phyloP scores from a whole-genome alignment of 2,113 vertebrate genomes.

The Ageneiosus marmoratus region DNA sequence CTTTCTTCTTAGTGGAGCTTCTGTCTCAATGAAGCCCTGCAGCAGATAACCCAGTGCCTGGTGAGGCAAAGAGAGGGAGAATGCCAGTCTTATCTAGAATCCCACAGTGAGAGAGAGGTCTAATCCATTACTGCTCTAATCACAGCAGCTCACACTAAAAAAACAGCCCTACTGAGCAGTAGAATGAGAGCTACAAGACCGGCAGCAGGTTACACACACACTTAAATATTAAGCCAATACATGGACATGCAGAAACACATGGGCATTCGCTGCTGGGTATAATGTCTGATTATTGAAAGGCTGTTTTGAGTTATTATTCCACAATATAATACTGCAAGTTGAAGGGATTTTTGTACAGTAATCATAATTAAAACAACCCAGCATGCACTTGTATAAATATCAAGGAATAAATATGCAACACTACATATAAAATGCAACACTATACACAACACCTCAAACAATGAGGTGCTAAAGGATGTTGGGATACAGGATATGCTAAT shows the following conservation, averaged over 20 bases:
- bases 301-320: not conserved
- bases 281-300: not conserved
- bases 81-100: slow-evolving; percentile 49
- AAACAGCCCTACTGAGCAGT: slow-evolving; percentile 36
- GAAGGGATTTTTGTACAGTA: not conserved
- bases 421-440: not conserved
- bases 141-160: slow-evolving; percentile 23
- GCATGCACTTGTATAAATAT: not conserved
- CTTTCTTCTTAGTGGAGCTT: slow-evolving; percentile 39
- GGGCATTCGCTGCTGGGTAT: not conserved
- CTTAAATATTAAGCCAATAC: slow-evolving; percentile 9
- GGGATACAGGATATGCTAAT: not conserved
- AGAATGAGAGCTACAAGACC: slow-evolving; percentile 9
- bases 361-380: not conserved
- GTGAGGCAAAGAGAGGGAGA: slow-evolving; percentile 29
- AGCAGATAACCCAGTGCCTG: slow-evolving; percentile 50
- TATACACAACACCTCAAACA: not conserved
- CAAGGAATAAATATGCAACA: not conserved
- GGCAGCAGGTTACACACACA: not conserved
- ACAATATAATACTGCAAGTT: not conserved
- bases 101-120: slow-evolving; percentile 46
- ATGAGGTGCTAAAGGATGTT: not conserved
- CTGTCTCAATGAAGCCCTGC: slow-evolving; percentile 47
- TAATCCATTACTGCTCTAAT: slow-evolving; percentile 53
- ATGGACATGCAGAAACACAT: not conserved